These are phyloP conservation scores for Catharus minimus DNA, from an alignment of 2,113 vertebrate genomes.

Conservation along the genomic window DNA sequence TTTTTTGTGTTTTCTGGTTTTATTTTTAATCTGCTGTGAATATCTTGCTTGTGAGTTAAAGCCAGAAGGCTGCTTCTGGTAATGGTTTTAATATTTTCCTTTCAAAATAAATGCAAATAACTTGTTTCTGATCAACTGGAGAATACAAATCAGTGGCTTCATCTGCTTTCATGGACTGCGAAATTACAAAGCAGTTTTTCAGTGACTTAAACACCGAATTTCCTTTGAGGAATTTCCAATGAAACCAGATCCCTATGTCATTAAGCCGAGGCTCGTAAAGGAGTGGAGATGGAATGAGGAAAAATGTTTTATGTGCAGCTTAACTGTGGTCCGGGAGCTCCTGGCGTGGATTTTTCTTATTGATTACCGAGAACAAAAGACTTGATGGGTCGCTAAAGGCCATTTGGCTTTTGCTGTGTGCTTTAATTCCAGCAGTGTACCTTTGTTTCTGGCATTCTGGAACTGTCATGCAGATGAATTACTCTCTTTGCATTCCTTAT, in stretches of 20 bases:
- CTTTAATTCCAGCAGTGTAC: background rate
- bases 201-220: background rate
- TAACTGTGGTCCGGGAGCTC: background rate
- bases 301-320: background rate
- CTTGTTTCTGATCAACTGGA: background rate
- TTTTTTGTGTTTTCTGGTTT: background rate
- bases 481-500: background rate
- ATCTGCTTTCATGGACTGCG: background rate
- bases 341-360: background rate
- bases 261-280: background rate
- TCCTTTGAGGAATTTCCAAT: background rate
- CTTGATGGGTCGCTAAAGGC: background rate
- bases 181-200: background rate
- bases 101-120: background rate
- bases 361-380: background rate
- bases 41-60: background rate
- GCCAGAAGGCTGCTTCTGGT: background rate
- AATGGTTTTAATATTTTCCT: background rate
- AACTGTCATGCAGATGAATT: background rate
- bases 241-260: background rate
- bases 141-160: background rate
- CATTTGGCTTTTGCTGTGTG: background rate
- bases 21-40: background rate
- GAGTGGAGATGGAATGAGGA: background rate
- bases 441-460: background rate